Evolutionary conservation across 2,888 invertebrate genomes (phyloP).

Genomic region (Campoplex nolae): DNA sequence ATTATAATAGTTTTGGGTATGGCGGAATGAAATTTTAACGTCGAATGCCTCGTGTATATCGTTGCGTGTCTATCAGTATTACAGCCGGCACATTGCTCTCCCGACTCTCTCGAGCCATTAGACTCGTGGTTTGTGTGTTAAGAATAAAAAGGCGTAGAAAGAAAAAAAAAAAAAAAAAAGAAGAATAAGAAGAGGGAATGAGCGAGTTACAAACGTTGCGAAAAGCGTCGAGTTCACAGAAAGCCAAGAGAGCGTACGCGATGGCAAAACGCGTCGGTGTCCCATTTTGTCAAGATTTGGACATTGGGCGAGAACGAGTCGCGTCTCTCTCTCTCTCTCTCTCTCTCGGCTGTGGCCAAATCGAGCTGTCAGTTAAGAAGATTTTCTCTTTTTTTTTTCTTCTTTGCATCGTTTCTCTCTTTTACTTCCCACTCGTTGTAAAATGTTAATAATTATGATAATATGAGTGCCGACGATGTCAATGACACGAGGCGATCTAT

Average conservation of each 20-base stretch:
- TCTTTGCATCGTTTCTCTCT: not conserved
- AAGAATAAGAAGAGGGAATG: not conserved
- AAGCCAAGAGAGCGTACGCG: not conserved
- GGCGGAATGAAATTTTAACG: not conserved
- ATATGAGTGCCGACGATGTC: conserved; percentile 51
- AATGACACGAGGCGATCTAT: conserved; percentile 56
- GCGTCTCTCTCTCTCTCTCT: conserved; percentile 18
- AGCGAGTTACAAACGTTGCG: not conserved
- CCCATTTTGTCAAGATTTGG: conserved; percentile 51
- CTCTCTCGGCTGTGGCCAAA: conserved; percentile 10
- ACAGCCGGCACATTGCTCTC: conserved; percentile 30
- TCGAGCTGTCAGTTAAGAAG: conserved; percentile 1
- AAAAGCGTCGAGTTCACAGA: conserved; percentile 33
- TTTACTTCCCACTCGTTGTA: conserved; percentile 10
- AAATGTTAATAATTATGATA: conserved; percentile 50
- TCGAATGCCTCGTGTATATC: conserved; percentile 4
- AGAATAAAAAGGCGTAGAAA: not conserved
- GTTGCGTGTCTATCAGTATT: conserved; percentile 46
- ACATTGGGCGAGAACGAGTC: conserved; percentile 32
- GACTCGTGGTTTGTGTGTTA: conserved; percentile 23
- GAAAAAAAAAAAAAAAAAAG: conserved; percentile 7
- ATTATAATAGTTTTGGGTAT: too few species aligned
- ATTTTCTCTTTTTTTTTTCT: conserved; percentile 17
- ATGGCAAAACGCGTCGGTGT: conserved; percentile 18
- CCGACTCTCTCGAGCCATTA: conserved; percentile 50